Evolutionary conservation across 2,113 vertebrate genomes (phyloP), one percentile per base, ranked within the genome.

Genomic region (Argyrosomus japonicus): DNA sequence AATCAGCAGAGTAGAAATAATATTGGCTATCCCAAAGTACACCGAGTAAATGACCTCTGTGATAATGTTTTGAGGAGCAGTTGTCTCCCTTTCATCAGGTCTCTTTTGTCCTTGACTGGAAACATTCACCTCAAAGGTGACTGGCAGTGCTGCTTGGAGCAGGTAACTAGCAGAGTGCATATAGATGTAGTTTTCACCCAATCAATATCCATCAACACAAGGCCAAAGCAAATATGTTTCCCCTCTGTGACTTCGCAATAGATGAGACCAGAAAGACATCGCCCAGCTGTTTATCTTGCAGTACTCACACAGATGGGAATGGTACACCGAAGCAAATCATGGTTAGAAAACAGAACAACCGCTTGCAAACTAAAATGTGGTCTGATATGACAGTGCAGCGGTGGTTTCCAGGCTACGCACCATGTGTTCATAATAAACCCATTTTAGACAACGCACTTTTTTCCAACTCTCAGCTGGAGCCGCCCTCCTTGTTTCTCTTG

Each of bases 151-250:
- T 80, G 70, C 79, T 85, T 21, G 19, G 69, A 93, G 85, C 81
- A 90, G 74, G 84, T 87, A 82, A 88, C 81, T 74, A 91, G 29
- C 81, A 73, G 68, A 85, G 83, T 77, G 84, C 87, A 85, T 88
- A 72, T 86, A 85, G 80, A 90, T 53, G 84, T 56, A 61, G 69
- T 80, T 87, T 85, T 80, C 45, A 56, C 85, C 77, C 85, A 71
- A 90, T 93, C 89, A 86, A 92, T 89, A 93, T 58, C 91, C 78
- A 89, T 92, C 86, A 94, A 78, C 83, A 72, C 51, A 86, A 81
- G 83, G 70, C 81, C 75, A 75, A 83, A 79, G 82, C 69, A 85
- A 88, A 86, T 68, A 80, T 62, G 75, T 68, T 86, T 76, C 83
- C 79, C 82, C 78, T 86, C 78, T 69, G 86, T 76, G 79, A 81